Evolutionary conservation across 2,113 vertebrate genomes (phyloP).

Genomic region (Aspiorhynchus laticeps): DNA sequence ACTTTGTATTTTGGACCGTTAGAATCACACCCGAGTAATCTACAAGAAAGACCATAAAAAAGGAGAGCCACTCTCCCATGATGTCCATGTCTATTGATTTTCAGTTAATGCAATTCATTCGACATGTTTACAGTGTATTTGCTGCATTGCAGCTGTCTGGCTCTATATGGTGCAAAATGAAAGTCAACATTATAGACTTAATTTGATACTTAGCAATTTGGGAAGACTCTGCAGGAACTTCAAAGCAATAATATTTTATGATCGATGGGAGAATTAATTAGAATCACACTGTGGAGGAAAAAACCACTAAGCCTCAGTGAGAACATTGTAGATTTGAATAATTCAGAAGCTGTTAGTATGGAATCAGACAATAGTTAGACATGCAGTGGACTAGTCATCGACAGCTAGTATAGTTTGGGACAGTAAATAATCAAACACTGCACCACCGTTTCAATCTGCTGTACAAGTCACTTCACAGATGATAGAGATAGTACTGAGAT

Average conservation of each 20-base stretch:
- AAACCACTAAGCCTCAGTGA: not conserved
- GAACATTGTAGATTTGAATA: conserved; percentile 15
- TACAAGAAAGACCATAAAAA: conserved; percentile 31
- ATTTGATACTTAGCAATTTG: conserved; percentile 35
- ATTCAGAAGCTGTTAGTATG: not conserved
- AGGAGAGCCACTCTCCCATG: conserved; percentile 6
- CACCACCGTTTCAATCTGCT: not conserved
- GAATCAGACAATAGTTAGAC: not conserved
- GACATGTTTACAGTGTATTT: conserved; percentile 44
- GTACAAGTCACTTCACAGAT: not conserved
- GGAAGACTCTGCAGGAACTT: conserved; percentile 5
- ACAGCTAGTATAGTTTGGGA: not conserved
- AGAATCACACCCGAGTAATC: conserved; percentile 36
- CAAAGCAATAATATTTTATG: conserved; percentile 29
- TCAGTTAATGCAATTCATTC: conserved; percentile 49
- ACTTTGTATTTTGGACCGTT: conserved; percentile 14
- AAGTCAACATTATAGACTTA: conserved; percentile 14
- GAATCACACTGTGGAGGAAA: conserved; percentile 12
- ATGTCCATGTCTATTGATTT: conserved; percentile 46
- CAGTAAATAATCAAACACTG: not conserved
- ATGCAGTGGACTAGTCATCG: not conserved
- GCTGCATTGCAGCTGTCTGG: conserved; percentile 44
- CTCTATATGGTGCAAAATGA: conserved; percentile 12
- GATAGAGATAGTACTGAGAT: conserved; percentile 15
- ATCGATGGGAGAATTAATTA: conserved; percentile 26